Base-by-base conservation (phyloP, 2,797 vertebrate genomes). In the Pseudomugil tenellus region DNA sequence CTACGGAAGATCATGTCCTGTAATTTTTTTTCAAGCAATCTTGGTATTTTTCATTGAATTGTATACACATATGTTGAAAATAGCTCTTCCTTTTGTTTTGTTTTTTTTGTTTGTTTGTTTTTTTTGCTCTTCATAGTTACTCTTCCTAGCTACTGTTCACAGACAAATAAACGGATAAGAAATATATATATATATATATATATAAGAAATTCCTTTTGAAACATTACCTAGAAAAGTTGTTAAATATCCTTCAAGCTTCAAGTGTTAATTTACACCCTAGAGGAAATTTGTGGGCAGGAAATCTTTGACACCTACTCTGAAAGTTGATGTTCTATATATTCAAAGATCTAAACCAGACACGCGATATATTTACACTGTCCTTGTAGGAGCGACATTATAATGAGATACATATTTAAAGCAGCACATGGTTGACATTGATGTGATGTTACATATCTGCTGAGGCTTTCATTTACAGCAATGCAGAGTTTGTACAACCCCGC, bases 381-480 rank as follows among this genome's bases (percentile, higher is more conserved):
- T 60, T 37, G 41, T 56, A 69, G 64, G 61, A 72, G 75, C 83
- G 76, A 71, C 67, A 61, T 21, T 64, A 53, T 82, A 66, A 82
- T 83, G 59, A 80, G 48, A 67, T 75, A 29, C 48, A 46, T 31
- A 57, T 80, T 74, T 12, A 31, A 54, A 76, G 58, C 79, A 75
- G 76, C 61, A 59, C 67, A 71, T 21, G 71, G 71, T 64, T 83
- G 81, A 84, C 63, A 58, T 76, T 81, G 76, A 86, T 87, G 84
- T 74, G 70, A 86, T 72, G 56, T 63, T 77, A 68, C 80, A 80
- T 73, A 87, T 80, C 57, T 88, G 84, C 86, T 75, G 82, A 89
- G 74, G 74, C 65, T 81, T 78, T 82, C 46, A 61, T 88, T 84
- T 72, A 72, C 68, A 80, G 72, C 64, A 71, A 43, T 37, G 29